A percentile compares a stretch with the other conserved stretches of the same genome.
These are phyloP conservation scores for Amiota communis DNA, from an alignment of 2,888 invertebrate species.

Conservation along the genomic window DNA sequence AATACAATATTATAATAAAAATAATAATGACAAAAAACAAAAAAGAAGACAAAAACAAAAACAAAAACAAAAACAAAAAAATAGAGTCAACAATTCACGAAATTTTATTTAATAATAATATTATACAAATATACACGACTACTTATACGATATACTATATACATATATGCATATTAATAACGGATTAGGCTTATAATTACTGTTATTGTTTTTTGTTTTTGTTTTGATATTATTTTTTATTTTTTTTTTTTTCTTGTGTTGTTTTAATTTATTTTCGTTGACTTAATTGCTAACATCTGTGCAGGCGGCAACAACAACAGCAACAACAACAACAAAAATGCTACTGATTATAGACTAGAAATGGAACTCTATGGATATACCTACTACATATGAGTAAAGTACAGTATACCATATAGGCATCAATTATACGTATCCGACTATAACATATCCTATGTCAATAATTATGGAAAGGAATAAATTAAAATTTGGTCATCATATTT, in stretches of 20 bases:
- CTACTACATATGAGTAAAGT: too few relatives aligned
- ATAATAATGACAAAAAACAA: slow-evolving; percentile 22
- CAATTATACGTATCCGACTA: too few relatives aligned
- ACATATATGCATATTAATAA: slow-evolving; percentile 44
- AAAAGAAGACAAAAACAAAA: slow-evolving; percentile 14
- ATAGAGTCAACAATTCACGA: slow-evolving; percentile 43
- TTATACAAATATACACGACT: slow-evolving; percentile 42
- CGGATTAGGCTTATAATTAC: slow-evolving; percentile 5
- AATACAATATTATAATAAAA: slow-evolving; percentile 35
- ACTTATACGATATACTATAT: slow-evolving; percentile 52
- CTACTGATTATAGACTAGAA: background rate
- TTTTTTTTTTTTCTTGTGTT: slow-evolving; percentile 6
- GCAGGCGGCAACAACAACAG: slow-evolving; percentile 17
- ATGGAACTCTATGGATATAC: slow-evolving; percentile 1
- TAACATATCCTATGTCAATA: too few relatives aligned
- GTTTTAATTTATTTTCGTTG: slow-evolving; percentile 31
- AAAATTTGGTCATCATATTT: too few relatives aligned
- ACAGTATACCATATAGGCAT: too few relatives aligned
- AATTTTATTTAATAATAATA: slow-evolving; percentile 50
- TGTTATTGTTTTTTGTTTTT: slow-evolving; percentile 13
- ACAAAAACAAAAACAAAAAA: slow-evolving; percentile 25
- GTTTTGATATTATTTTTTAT: background rate
- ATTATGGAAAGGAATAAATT: too few relatives aligned
- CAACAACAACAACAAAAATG: background rate
- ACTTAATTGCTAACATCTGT: slow-evolving; percentile 42